phyloP scores from a whole-genome alignment of 2,113 vertebrate species.

The Scalopus aquaticus region DNA sequence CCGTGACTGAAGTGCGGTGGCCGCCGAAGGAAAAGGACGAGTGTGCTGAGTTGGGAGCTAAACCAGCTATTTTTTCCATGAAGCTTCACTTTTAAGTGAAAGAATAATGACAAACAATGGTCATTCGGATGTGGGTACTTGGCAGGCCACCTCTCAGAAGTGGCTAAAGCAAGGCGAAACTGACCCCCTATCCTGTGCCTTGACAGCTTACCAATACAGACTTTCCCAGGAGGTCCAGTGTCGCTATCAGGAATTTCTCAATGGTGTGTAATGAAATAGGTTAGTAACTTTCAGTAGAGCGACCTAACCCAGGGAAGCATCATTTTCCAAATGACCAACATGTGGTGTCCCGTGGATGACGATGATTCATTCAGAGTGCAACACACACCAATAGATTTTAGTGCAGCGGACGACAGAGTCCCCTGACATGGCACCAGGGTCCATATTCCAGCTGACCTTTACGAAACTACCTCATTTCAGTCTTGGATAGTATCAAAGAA shows the following conservation, averaged over 20 bases:
- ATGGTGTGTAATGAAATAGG: background rate
- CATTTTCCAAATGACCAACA: background rate
- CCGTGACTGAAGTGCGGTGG: background rate
- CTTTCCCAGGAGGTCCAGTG: background rate
- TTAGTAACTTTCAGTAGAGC: background rate
- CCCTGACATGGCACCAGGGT: background rate
- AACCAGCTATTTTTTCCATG: background rate
- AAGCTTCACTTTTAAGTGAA: slow-evolving; percentile 19
- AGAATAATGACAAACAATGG: slow-evolving; percentile 10
- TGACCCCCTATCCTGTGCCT: background rate
- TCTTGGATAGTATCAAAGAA: background rate
- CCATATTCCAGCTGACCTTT: background rate
- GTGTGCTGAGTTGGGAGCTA: background rate
- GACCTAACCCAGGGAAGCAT: background rate
- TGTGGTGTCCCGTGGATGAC: background rate
- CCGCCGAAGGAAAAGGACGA: background rate
- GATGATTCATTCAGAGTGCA: background rate
- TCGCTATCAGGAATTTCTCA: background rate
- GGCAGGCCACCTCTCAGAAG: slow-evolving; percentile 23
- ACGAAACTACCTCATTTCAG: slow-evolving; percentile 7
- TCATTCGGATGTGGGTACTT: background rate
- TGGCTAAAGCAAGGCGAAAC: too few species aligned
- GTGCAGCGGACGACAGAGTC: background rate
- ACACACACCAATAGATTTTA: background rate
- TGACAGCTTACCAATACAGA: background rate